Conservation (phyloP, 2,888 invertebrate species). For the Schizotus pectinicornis region DNA sequence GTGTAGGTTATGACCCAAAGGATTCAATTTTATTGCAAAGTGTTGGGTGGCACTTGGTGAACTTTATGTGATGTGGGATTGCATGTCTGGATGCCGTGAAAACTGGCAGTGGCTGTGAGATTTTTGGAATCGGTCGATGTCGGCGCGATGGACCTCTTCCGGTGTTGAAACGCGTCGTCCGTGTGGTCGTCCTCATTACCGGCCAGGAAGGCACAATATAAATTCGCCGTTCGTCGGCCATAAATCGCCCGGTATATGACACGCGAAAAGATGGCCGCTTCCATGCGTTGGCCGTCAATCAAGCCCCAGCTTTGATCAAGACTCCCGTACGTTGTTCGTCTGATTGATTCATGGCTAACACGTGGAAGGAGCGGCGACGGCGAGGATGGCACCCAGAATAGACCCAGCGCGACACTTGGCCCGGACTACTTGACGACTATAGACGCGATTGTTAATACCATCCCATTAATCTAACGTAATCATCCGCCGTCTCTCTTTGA, state of each 20-base stretch:
- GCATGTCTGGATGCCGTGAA: too few species aligned
- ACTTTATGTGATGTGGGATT: too few species aligned
- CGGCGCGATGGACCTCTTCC: too few species aligned
- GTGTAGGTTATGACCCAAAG: too few species aligned
- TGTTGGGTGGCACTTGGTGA: too few species aligned
- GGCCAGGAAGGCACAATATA: neutral
- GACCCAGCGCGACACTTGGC: conserved; percentile 17
- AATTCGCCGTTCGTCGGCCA: conserved; percentile 5
- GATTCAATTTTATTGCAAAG: too few species aligned
- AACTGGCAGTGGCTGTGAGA: too few species aligned
- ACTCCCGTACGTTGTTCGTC: conserved; percentile 45
- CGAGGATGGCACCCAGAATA: conserved; percentile 28
- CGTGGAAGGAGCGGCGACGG: conserved; percentile 47
- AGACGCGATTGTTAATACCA: conserved; percentile 28
- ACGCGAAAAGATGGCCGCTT: conserved; percentile 13
- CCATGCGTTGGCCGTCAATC: conserved; percentile 53
- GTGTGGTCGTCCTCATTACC: too few species aligned
- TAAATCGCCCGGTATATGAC: conserved; percentile 10
- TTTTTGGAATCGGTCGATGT: too few species aligned
- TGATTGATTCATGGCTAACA: conserved; percentile 58
- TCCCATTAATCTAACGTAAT: conserved; percentile 27
- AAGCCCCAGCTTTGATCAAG: conserved; percentile 52
- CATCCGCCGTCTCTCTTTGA: conserved; percentile 12
- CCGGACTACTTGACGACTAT: conserved; percentile 8
- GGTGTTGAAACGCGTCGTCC: too few species aligned